Conservation (phyloP, 1,140 invertebrate genomes). For the Spodoptera litura region DNA sequence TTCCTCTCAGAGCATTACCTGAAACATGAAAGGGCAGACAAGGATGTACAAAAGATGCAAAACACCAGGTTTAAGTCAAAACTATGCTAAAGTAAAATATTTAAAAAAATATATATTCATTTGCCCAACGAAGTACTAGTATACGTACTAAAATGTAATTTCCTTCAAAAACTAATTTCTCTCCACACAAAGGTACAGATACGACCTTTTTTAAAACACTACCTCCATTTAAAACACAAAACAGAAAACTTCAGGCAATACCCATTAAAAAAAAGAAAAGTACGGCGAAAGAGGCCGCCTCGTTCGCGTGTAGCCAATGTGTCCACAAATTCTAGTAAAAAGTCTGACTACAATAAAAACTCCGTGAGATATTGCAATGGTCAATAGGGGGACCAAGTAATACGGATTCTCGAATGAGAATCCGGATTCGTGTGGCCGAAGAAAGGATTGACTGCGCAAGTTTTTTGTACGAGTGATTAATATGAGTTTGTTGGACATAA, state of each 20-base stretch:
- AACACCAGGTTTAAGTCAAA: no score
- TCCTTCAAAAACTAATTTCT: no score
- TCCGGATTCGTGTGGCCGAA: neutral
- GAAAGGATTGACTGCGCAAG: conserved; percentile 11
- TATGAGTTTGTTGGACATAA: neutral
- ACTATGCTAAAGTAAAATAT: no score
- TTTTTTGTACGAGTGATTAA: neutral
- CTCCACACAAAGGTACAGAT: neutral
- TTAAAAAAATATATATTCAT: no score
- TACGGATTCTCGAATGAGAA: conserved; percentile 13
- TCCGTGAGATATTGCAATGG: conserved; percentile 35
- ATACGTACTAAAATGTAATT: no score
- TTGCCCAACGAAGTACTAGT: no score
- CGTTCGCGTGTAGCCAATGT: conserved; percentile 39
- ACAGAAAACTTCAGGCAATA: conserved; percentile 6
- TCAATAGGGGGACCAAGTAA: conserved; percentile 26
- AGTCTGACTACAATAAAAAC: conserved; percentile 33
- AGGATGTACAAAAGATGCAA: no score
- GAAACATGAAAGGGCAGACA: no score
- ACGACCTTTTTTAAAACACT: neutral
- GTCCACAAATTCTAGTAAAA: conserved; percentile 42
- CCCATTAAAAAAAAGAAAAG: conserved; percentile 13
- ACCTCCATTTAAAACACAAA: neutral
- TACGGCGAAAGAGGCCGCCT: conserved; percentile 1
- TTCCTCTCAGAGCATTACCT: no score